phyloP scores from a whole-genome alignment of 2,888 invertebrate genomes.

The Pammene fasciana region DNA sequence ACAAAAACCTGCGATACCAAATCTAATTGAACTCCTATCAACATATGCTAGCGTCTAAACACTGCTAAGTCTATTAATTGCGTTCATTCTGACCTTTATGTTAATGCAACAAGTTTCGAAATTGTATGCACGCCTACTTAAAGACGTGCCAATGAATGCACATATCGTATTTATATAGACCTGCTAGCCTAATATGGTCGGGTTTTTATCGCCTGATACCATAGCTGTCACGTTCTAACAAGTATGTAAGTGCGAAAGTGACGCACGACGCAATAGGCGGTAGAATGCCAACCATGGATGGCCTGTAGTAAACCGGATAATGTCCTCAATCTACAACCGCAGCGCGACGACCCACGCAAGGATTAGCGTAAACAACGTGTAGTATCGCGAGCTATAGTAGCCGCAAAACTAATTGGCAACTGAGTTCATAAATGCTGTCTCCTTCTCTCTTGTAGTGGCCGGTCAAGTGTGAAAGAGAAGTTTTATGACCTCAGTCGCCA shows the following conservation, averaged over 20 bases:
- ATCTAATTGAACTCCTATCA: background rate
- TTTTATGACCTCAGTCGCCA: too few relatives aligned
- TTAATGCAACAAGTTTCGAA: background rate
- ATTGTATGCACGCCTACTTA: background rate
- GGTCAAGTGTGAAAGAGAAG: too few relatives aligned
- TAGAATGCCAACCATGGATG: too few relatives aligned
- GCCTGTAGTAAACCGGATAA: conserved; percentile 4
- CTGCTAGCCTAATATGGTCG: too few relatives aligned
- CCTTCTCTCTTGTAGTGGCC: too few relatives aligned
- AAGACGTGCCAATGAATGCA: conserved; percentile 1
- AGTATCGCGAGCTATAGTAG: background rate
- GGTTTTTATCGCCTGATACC: too few relatives aligned
- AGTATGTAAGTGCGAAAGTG: too few relatives aligned
- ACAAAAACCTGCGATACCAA: conserved; percentile 1
- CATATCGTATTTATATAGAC: background rate
- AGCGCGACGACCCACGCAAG: background rate
- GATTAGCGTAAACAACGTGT: conserved; percentile 4
- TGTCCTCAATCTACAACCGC: background rate
- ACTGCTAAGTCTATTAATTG: background rate
- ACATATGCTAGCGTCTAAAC: background rate
- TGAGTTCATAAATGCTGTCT: too few relatives aligned
- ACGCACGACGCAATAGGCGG: too few relatives aligned
- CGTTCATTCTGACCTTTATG: background rate
- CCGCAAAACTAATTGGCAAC: too few relatives aligned
- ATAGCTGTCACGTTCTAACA: too few relatives aligned